These are phyloP conservation scores for Medauroidea extradentata DNA, from an alignment of 1,140 invertebrate genomes.

Conservation along the genomic window DNA sequence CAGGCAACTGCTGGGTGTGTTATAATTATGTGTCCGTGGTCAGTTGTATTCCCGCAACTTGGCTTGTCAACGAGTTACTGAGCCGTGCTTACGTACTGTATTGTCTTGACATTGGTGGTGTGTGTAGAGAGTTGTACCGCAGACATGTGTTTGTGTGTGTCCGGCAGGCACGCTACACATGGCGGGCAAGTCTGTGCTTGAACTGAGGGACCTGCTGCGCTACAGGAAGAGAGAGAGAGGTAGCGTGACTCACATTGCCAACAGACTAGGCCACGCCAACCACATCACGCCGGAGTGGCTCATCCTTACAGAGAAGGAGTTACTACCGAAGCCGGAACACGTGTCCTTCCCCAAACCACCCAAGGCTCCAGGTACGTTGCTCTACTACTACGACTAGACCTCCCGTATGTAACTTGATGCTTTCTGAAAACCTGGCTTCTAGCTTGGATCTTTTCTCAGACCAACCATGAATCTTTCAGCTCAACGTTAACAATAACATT, in stretches of 20 bases:
- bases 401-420: no score
- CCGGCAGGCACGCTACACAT: constrained; percentile 55
- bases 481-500: not conserved
- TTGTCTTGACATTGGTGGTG: no score
- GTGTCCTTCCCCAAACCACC: constrained; percentile 84
- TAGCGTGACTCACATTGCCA: constrained; percentile 71
- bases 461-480: not conserved
- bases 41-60: no score
- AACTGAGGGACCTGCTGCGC: constrained; percentile 54
- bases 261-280: constrained; percentile 60
- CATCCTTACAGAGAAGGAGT: constrained; percentile 69
- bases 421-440: no score
- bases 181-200: constrained; percentile 53
- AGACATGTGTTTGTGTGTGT: no score
- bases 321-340: constrained; percentile 70
- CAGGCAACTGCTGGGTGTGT: no score
- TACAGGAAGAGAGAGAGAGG: constrained; percentile 55
- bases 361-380: constrained; percentile 62
- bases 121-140: no score
- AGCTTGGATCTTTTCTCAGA: no score
- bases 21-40: no score
- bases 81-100: no score
- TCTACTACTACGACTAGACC: no score
- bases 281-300: constrained; percentile 75
- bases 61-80: no score